These are phyloP conservation scores for Sweltsa coloradensis DNA, from an alignment of 1,140 invertebrate species.

Conservation along the genomic window DNA sequence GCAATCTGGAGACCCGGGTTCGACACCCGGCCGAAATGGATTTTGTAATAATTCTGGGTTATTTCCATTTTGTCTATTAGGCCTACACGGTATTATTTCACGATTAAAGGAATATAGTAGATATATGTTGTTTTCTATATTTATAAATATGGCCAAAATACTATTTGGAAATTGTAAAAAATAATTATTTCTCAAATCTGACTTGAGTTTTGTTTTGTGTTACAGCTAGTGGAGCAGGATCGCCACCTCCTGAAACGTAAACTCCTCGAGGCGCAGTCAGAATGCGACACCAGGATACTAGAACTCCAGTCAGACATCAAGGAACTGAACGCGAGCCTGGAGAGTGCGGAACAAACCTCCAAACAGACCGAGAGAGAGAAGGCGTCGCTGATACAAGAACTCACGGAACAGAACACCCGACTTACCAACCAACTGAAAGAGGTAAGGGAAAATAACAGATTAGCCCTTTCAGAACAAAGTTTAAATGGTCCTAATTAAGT, in stretches of 20 bases:
- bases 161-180: too few relatives aligned
- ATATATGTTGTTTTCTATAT: too few relatives aligned
- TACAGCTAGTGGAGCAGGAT: slow-evolving; percentile 86
- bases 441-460: slow-evolving; percentile 35
- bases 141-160: too few relatives aligned
- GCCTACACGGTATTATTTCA: too few relatives aligned
- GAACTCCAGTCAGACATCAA: slow-evolving; percentile 80
- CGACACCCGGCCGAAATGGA: too few relatives aligned
- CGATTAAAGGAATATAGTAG: too few relatives aligned
- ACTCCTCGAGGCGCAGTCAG: slow-evolving; percentile 69
- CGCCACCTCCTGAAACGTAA: slow-evolving; percentile 74
- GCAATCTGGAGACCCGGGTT: too few relatives aligned
- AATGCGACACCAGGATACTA: slow-evolving; percentile 75
- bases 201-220: slow-evolving; percentile 17
- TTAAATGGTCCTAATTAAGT: too few relatives aligned
- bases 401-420: slow-evolving; percentile 82
- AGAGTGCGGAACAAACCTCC: slow-evolving; percentile 44
- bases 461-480: too few relatives aligned
- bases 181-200: too few relatives aligned
- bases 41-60: too few relatives aligned
- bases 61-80: too few relatives aligned
- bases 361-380: slow-evolving; percentile 68
- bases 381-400: slow-evolving; percentile 64
- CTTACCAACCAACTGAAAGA: slow-evolving; percentile 78
- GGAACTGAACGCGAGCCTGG: slow-evolving; percentile 45